Conservation (phyloP, 2,113 vertebrate genomes). For the Antennarius striatus region DNA sequence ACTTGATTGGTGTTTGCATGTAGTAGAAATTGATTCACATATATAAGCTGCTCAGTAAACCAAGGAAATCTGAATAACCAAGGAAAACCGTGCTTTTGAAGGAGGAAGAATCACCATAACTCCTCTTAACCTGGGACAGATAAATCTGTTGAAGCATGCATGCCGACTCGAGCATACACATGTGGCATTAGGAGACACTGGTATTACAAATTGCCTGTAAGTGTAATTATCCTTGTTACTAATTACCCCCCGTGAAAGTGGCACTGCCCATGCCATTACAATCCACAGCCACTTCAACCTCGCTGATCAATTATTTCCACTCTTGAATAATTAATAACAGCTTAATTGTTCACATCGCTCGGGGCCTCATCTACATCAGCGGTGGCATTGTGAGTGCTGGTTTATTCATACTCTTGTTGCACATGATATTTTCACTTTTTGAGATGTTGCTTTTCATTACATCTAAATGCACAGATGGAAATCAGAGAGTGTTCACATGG, state of each 20-base stretch:
- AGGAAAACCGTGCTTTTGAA: no score
- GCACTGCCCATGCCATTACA: slow-evolving; percentile 60
- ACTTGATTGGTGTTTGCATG: no score
- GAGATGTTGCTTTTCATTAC: slow-evolving; percentile 8
- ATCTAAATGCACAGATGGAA: slow-evolving; percentile 15
- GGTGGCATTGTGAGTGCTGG: background rate
- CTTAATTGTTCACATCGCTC: slow-evolving; percentile 53
- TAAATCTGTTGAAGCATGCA: background rate
- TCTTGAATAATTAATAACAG: slow-evolving; percentile 66
- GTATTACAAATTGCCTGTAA: slow-evolving; percentile 67
- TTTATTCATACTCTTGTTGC: slow-evolving; percentile 21
- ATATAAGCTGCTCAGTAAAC: no score
- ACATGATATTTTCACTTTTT: slow-evolving; percentile 4
- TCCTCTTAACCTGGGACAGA: slow-evolving; percentile 2
- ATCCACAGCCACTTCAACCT: slow-evolving; percentile 61
- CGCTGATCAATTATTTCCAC: slow-evolving; percentile 70
- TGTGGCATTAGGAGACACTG: slow-evolving; percentile 29
- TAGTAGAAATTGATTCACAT: no score
- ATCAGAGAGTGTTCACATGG: slow-evolving; percentile 22
- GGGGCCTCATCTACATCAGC: slow-evolving; percentile 19
- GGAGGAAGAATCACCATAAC: background rate
- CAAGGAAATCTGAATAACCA: no score
- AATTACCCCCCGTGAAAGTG: slow-evolving; percentile 69
- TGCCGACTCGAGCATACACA: slow-evolving; percentile 2
- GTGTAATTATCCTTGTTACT: slow-evolving; percentile 79